Evolutionary conservation across 2,888 invertebrate genomes (phyloP), one percentile per base, ranked within the genome.

Genomic region (Torymus tubicola): DNA sequence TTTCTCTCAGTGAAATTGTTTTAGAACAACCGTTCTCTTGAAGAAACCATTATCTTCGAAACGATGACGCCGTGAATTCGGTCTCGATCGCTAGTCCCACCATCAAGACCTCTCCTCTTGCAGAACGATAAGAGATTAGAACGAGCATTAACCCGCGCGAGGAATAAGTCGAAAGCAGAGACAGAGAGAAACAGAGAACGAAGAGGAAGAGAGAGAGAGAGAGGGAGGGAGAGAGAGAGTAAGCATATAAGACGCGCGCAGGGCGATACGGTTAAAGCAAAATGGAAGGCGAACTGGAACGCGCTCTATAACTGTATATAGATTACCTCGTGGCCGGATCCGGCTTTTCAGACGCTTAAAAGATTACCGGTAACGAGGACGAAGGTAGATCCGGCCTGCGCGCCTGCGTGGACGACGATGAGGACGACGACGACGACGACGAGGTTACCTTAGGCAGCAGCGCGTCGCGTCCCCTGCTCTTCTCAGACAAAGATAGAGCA

Each of bases 361-460:
- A 85, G 85, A 87, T 87, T 86, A 87, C 83, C 80, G 81, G 82
- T 85, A 87, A 87, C 86, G 86, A 87, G 86, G 83, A 85, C 83
- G 81, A 81, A 85, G 82, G 82, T 83, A 85, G 82, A 84, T 63
- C 80, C 57, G 31, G 52, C 69, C 74, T 76, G 82, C 83, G 85
- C 84, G 81, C 82, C 2, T 8, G 31, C 31, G 31, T 31, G 31
- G 31, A 31, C 31, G 31, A 31, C 31, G 31, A 31, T 8, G 31
- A 31, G 5, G 31, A 31, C 2, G 31, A 31, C 31, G 31, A 31
- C 31, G 31, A 31, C 4, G 31, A 31, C 31, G 31, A 31, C 2
- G 31, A 31, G 31, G 31, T 31, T 31, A 31, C 31, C 31, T 31
- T 31, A 31, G 31, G 31, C 31, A 31, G 31, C 31, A 31, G 31